Base-by-base conservation (phyloP, 2,888 invertebrate species). In the Thecophora atra region DNA sequence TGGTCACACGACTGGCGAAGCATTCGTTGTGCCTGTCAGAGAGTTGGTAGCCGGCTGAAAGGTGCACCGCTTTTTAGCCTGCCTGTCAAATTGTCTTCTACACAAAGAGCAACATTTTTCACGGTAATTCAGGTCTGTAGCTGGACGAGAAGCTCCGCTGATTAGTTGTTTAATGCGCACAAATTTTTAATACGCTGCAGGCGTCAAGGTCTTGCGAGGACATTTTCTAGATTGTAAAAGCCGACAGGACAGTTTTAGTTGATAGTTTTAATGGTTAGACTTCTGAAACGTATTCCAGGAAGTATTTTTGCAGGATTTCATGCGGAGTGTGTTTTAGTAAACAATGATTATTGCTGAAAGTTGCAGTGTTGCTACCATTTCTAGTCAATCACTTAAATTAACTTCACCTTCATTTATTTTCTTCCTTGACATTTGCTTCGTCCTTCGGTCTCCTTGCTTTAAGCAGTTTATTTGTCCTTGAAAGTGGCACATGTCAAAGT, bases 151-250 rank as follows among this genome's bases (percentile, higher is more conserved):
- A 44, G 47, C n/a, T 47, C 47, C 47, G 15, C 30, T 30, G 47
- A 17, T n/a, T 47, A n/a, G 47, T 58, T 17, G 58, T 28, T 24
- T 28, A 4, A 60, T 8, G 60, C 28, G 17, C 15, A n/a, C n/a
- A n/a, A 60, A 28, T 28, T 11, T 60, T n/a, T 60, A n/a, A 30
- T 60, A 6, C 30, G 60, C 60, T 60, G 60, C 30, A 60, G 30
- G n/a, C 24, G 60, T 60, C 60, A 60, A 60, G 13, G 26, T 56
- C 13, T 56, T 56, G 6, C 15, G 5, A 47, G 15, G 6, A 47
- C 47, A 15, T 47, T 47, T 17, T 11, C 47, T 5, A n/a, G 47
- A 47, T 47, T 11, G 13, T n/a, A 17, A 5, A 5, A 47, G 47
- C 11, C 11, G 37, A n/a, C n/a, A n/a, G 37, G 37, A 37, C 37